phyloP scores from a whole-genome alignment of 2,888 invertebrate species.

The Apodemia zela region DNA sequence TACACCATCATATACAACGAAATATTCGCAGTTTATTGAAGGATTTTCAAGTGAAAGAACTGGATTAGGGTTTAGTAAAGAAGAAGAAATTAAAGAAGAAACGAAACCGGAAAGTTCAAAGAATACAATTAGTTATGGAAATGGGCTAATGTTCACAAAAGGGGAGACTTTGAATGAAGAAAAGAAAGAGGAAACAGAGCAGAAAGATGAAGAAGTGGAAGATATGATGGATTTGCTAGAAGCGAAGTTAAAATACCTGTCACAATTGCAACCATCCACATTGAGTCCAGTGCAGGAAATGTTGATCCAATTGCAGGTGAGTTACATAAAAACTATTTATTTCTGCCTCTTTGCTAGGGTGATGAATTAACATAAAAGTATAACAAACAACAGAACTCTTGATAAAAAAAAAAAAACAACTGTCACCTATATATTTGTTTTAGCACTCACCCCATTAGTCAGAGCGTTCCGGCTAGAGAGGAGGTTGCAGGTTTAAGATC shows the following conservation, averaged over 20 bases:
- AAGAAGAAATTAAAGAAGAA: conserved; percentile 42
- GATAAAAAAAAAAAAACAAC: no score
- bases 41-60: conserved; percentile 67
- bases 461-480: no score
- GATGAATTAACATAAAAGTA: no score
- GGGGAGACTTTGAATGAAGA: conserved; percentile 72
- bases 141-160: conserved; percentile 72
- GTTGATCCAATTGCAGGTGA: conserved; percentile 80
- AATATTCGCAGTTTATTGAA: conserved; percentile 69
- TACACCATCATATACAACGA: conserved; percentile 62
- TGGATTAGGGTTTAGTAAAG: conserved; percentile 69
- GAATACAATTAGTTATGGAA: conserved; percentile 61
- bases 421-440: no score
- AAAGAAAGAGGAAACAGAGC: conserved; percentile 57
- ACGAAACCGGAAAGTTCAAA: conserved; percentile 48
- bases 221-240: conserved; percentile 63
- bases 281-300: conserved; percentile 78
- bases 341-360: no score
- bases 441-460: no score
- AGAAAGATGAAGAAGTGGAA: conserved; percentile 53
- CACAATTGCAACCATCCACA: conserved; percentile 61
- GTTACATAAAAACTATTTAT: conserved; percentile 17
- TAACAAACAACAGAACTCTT: no score
- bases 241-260: conserved; percentile 76
- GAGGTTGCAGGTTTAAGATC: no score